A percentile compares a stretch with the other conserved stretches of the same genome.
Evolutionary conservation across 2,113 vertebrate species (phyloP).

Genomic region (Oreotrochilus melanogaster): DNA sequence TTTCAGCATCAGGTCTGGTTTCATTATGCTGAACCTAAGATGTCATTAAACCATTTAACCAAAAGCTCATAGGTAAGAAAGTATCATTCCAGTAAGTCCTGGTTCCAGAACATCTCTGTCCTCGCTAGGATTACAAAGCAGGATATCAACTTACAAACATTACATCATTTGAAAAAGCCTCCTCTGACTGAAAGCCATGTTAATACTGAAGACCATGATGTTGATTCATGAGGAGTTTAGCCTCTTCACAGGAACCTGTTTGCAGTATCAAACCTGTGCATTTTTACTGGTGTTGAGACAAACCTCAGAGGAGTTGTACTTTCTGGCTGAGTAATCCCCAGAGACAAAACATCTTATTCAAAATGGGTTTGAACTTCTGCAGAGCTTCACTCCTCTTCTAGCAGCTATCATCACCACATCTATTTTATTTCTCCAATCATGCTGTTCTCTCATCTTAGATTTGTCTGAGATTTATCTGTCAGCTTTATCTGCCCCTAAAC

Average conservation of each 20-base stretch:
- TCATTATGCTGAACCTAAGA: background rate
- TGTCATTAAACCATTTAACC: background rate
- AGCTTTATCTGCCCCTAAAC: slow-evolving; percentile 40
- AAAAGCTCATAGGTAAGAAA: background rate
- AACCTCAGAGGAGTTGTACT: background rate
- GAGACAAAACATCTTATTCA: background rate
- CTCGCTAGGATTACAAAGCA: background rate
- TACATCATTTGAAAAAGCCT: background rate
- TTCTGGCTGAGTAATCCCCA: background rate
- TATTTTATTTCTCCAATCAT: background rate
- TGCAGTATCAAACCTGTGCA: background rate
- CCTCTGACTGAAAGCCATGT: background rate
- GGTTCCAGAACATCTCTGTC: background rate
- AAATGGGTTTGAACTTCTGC: background rate
- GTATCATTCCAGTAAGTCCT: background rate
- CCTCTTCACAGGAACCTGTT: background rate
- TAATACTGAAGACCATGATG: background rate
- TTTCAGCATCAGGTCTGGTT: background rate
- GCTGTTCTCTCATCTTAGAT: slow-evolving; percentile 8
- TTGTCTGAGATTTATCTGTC: slow-evolving; percentile 39
- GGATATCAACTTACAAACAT: background rate
- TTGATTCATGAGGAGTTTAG: slow-evolving; percentile 47
- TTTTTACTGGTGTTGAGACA: background rate
- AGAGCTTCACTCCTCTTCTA: slow-evolving; percentile 10
- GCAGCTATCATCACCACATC: slow-evolving; percentile 50